A percentile compares a stretch with the other conserved stretches of the same genome.
Evolutionary conservation across 2,113 vertebrate genomes (phyloP).

Genomic region (Neopipo cinnamomea): DNA sequence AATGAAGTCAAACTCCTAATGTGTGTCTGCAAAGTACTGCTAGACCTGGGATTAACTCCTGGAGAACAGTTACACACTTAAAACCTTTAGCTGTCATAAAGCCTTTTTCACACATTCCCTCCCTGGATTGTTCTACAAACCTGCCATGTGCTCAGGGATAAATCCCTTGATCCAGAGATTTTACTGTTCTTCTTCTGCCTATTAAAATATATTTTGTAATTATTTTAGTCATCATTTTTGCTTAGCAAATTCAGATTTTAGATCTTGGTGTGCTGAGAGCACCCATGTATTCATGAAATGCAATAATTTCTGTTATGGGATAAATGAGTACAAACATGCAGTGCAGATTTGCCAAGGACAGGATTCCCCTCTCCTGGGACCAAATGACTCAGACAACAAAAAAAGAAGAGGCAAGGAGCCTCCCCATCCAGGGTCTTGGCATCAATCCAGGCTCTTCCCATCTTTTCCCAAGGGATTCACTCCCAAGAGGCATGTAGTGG

Average conservation of each 20-base stretch:
- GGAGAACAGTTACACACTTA: constrained; percentile 15
- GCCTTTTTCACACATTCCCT: constrained; percentile 20
- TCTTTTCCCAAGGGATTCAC: not conserved
- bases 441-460: not conserved
- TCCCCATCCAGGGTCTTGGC: not conserved
- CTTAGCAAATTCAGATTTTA: not conserved
- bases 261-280: not conserved
- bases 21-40: not conserved
- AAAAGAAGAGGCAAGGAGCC: not conserved
- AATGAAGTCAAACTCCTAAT: not conserved
- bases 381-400: not conserved
- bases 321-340: not conserved
- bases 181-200: not conserved
- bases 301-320: not conserved
- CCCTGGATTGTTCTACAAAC: not conserved
- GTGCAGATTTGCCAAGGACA: not conserved
- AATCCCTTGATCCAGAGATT: constrained; percentile 4
- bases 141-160: constrained; percentile 8
- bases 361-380: not conserved
- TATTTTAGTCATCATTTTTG: not conserved
- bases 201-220: not conserved
- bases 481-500: not conserved
- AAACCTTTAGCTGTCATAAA: constrained; percentile 30
- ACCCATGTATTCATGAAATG: not conserved
- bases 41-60: not conserved